phyloP scores from a whole-genome alignment of 2,797 vertebrate species.

The Esox lucius region DNA sequence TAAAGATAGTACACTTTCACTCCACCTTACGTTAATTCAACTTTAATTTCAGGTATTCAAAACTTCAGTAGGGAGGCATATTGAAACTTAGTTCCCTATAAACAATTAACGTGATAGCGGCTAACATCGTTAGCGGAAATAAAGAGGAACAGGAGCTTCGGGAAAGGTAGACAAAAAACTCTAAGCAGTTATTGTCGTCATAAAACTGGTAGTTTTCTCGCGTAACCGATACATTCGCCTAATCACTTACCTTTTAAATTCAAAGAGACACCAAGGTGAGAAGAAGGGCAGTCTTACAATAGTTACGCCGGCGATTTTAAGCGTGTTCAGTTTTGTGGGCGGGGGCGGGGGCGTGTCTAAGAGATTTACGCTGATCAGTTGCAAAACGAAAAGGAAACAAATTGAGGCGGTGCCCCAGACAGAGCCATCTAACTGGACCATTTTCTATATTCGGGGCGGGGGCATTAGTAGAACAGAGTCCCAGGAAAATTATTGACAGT shows the following conservation, averaged over 20 bases:
- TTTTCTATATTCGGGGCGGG: too few species aligned
- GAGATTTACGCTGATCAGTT: neutral
- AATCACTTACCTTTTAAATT: conserved; percentile 9
- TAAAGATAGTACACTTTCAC: neutral
- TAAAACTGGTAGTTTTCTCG: neutral
- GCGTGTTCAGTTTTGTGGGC: neutral
- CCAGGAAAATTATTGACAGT: too few species aligned
- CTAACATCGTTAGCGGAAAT: neutral
- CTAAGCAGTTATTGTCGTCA: neutral
- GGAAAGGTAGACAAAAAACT: neutral
- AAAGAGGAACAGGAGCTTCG: neutral
- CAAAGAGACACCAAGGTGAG: neutral
- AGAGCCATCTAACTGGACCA: too few species aligned
- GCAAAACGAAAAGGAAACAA: too few species aligned
- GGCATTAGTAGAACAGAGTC: too few species aligned
- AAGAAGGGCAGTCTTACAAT: neutral
- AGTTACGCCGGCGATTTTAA: neutral
- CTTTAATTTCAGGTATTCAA: neutral
- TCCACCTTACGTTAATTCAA: neutral
- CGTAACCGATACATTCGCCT: neutral
- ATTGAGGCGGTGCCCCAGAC: too few species aligned
- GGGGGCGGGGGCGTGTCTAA: neutral
- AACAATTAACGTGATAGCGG: neutral
- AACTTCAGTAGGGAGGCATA: neutral
- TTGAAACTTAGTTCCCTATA: neutral